phyloP scores from a whole-genome alignment of 2,113 vertebrate species.

The Pholis gunnellus region DNA sequence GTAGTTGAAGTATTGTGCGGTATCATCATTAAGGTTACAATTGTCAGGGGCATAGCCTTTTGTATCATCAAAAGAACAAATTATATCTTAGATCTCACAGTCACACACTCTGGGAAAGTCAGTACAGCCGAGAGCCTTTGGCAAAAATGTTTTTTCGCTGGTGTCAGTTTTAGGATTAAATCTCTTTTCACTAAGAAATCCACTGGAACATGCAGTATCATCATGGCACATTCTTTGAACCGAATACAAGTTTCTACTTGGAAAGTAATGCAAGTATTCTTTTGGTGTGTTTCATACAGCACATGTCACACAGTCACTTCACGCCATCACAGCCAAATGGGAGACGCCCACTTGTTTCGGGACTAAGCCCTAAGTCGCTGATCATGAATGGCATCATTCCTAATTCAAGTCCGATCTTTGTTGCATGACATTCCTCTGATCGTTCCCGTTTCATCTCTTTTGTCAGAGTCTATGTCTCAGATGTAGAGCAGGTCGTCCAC shows the following conservation, averaged over 20 bases:
- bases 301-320: background rate
- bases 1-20: background rate
- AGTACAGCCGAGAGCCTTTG: background rate
- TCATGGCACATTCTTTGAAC: background rate
- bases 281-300: background rate
- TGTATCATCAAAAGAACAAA: conserved; percentile 16
- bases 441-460: background rate
- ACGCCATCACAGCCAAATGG: background rate
- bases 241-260: background rate
- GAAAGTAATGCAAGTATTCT: background rate
- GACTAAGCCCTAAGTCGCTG: background rate
- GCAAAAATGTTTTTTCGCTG: background rate
- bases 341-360: background rate
- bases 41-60: background rate
- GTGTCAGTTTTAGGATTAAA: background rate
- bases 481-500: no score
- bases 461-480: background rate
- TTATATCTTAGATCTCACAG: background rate
- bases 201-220: background rate
- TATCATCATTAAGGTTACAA: conserved; percentile 5
- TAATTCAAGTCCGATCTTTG: background rate
- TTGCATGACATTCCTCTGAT: background rate
- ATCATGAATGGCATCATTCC: background rate
- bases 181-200: background rate
- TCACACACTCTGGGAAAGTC: background rate